phyloP scores from a whole-genome alignment of 2,888 invertebrate genomes.

The Drosophila prolongata region DNA sequence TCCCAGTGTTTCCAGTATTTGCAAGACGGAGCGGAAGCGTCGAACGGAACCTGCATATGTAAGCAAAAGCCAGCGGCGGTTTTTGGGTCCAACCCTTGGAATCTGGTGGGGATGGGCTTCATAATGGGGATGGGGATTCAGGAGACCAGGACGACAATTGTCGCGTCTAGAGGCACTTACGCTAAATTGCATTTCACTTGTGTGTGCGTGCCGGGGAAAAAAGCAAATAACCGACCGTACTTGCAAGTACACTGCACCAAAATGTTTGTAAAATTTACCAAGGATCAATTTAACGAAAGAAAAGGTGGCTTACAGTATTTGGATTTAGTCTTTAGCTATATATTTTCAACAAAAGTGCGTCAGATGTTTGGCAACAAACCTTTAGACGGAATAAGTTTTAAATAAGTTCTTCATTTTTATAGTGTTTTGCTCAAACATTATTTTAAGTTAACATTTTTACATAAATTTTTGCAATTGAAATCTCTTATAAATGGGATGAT shows the following conservation, averaged over 20 bases:
- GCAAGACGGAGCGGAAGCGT: constrained; percentile 61
- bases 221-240: constrained; percentile 36
- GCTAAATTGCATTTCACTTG: constrained; percentile 75
- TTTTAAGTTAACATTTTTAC: too few species aligned
- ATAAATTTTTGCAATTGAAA: too few species aligned
- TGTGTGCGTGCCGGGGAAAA: constrained; percentile 29
- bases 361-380: too few species aligned
- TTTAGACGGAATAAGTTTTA: too few species aligned
- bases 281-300: not conserved
- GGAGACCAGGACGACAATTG: constrained; percentile 64
- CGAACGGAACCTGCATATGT: constrained; percentile 75
- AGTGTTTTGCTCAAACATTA: too few species aligned
- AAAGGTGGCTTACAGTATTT: too few species aligned
- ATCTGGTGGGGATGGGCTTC: constrained; percentile 1
- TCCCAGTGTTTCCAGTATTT: constrained; percentile 59
- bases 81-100: constrained; percentile 42
- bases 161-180: constrained; percentile 74
- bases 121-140: not conserved
- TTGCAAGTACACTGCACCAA: not conserved
- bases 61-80: constrained; percentile 45
- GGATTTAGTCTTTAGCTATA: too few species aligned
- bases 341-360: too few species aligned
- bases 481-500: too few species aligned
- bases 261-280: not conserved
- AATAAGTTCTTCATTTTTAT: too few species aligned